Evolutionary conservation across 1,140 invertebrate species (phyloP).

Genomic region (Papilio dardanus): DNA sequence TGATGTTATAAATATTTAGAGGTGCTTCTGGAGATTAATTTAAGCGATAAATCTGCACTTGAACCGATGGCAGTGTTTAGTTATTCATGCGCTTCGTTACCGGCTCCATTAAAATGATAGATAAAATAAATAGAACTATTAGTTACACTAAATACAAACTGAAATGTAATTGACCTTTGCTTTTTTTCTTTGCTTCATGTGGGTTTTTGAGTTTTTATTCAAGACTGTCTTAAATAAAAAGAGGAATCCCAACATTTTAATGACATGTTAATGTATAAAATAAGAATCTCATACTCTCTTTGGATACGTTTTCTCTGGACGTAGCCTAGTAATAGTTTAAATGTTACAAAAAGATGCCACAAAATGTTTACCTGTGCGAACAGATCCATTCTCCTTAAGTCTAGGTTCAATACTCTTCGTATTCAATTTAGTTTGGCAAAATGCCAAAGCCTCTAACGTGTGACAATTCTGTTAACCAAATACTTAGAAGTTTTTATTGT

Average conservation of each 20-base stretch:
- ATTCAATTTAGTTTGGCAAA: conserved; percentile 5
- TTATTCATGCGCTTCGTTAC: conserved; percentile 18
- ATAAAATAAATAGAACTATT: not conserved
- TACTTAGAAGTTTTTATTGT: too few relatives aligned
- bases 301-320: not conserved
- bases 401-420: not conserved
- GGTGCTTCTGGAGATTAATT: conserved; percentile 15
- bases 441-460: not conserved
- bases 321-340: not conserved
- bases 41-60: conserved; percentile 24
- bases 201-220: too few relatives aligned
- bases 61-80: conserved; percentile 18
- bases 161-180: too few relatives aligned
- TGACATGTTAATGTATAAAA: not conserved
- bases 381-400: not conserved
- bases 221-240: too few relatives aligned
- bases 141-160: not conserved
- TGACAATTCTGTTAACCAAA: not conserved
- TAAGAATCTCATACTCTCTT: not conserved
- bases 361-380: not conserved
- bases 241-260: too few relatives aligned
- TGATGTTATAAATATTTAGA: conserved; percentile 19
- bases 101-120: not conserved
- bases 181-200: too few relatives aligned
- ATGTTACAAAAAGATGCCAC: not conserved